Evolutionary conservation across 2,888 invertebrate genomes (phyloP).

Genomic region (Idaea biselata): DNA sequence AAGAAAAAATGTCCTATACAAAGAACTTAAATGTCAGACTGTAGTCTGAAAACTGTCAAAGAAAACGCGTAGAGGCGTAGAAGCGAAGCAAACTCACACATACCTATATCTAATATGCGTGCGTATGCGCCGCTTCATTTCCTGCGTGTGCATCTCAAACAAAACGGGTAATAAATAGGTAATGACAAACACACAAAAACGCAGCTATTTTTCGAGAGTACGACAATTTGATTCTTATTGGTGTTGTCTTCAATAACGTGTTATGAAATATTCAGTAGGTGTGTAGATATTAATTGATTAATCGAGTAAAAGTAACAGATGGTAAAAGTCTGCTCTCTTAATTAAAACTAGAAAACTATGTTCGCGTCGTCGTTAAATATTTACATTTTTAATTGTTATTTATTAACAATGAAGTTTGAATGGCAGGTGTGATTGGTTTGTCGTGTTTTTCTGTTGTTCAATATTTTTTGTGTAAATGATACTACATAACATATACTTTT

Average conservation of each 20-base stretch:
- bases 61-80: too few species aligned
- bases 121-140: slow-evolving; percentile 47
- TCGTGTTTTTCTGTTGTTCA: background rate
- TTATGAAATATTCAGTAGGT: background rate
- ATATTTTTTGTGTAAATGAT: background rate
- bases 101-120: too few species aligned
- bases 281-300: background rate
- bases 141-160: slow-evolving; percentile 31
- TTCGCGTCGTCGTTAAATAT: background rate
- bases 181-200: slow-evolving; percentile 41
- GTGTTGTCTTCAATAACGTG: background rate
- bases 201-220: slow-evolving; percentile 43
- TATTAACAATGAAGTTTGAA: background rate
- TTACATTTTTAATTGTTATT: slow-evolving; percentile 1
- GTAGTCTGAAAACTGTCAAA: too few species aligned
- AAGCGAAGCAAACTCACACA: too few species aligned
- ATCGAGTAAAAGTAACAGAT: background rate
- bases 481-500: too few species aligned
- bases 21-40: too few species aligned
- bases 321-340: background rate
- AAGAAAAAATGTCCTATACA: too few species aligned
- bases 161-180: slow-evolving; percentile 36
- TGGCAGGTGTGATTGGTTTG: background rate
- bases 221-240: slow-evolving; percentile 6
- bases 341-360: background rate